Base-by-base conservation (phyloP, 2,888 invertebrate genomes). In the Nesidiocoris tenuis region DNA sequence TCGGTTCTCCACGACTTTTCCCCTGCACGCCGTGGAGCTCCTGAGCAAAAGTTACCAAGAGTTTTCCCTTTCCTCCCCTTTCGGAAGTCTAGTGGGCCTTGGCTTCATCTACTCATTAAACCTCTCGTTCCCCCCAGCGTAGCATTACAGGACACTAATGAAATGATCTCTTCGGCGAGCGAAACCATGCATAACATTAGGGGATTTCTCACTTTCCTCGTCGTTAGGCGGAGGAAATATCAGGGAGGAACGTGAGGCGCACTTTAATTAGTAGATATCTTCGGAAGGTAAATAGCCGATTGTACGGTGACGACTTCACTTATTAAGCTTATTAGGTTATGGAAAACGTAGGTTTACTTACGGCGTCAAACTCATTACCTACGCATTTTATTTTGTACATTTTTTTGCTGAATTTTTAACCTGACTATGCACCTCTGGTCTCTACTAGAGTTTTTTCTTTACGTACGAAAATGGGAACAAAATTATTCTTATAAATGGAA, bases 101-200 rank as follows among this genome's bases (percentile, higher is more conserved):
- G 70, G 59, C 70, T 70, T 70, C 70, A 59, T 59, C 70, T 67
- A 21, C 67, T 70, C 70, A 70, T 70, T 70, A 59, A 59, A 70
- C 70, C 70, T 39, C 39, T 39, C 39, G 39, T 39, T 39, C 39
- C 59, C 19, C 55, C 18, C 57, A 39, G 39, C 3, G 59, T 24
- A 70, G 70, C 57, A 70, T 70, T 70, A 59, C 18, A 59, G 70
- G 16, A 67, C 59, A 70, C 70, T 70, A 70, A 70, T 70, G 70
- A 70, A 70, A 70, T 70, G 70, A 70, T 70, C 70, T 70, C 70
- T 70, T 70, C 70, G 57, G 59, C 70, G 59, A 70, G 70, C 70
- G 70, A 70, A 70, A 70, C 70, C 70, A 70, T 70, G 70, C 70
- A 70, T 70, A 70, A 70, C 70, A 70, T 70, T 70, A 70, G 70